phyloP scores from a whole-genome alignment of 2,113 vertebrate species.

The Oryzias melastigma region DNA sequence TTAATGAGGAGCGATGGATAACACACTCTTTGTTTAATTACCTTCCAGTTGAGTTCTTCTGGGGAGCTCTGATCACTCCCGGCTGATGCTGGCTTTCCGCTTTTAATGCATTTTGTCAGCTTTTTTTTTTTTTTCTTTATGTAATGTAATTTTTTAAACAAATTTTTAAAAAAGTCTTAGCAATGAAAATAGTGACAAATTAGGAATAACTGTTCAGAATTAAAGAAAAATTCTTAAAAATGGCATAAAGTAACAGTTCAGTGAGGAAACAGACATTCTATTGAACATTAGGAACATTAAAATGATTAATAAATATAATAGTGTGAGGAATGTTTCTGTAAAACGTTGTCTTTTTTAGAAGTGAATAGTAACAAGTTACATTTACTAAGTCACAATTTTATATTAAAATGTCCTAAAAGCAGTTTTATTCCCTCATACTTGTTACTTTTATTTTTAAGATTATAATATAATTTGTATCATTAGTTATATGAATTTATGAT shows the following conservation, averaged over 20 bases:
- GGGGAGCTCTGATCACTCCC: constrained; percentile 52
- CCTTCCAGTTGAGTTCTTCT: constrained; percentile 60
- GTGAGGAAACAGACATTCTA: neutral
- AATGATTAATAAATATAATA: neutral
- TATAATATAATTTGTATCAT: too few relatives aligned
- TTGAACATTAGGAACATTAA: constrained; percentile 1
- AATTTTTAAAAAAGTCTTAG: neutral
- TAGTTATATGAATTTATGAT: too few relatives aligned
- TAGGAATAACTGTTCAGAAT: neutral
- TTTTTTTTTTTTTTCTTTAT: constrained; percentile 6
- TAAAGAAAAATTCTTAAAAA: neutral
- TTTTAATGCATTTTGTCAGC: constrained; percentile 39
- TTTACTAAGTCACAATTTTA: too few relatives aligned
- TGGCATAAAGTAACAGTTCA: neutral
- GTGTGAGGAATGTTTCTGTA: too few relatives aligned
- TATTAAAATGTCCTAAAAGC: too few relatives aligned
- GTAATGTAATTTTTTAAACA: neutral
- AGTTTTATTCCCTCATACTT: too few relatives aligned
- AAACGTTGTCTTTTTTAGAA: too few relatives aligned
- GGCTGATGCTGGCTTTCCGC: constrained; percentile 30
- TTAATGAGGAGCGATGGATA: constrained; percentile 78
- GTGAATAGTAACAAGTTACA: too few relatives aligned
- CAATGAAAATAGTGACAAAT: neutral
- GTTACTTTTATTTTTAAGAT: too few relatives aligned
- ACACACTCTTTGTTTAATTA: constrained; percentile 75